Percentiles rank a stretch among this genome's conserved stretches.
These are phyloP conservation scores for Lissocephala sabroskyi DNA, from an alignment of 2,888 invertebrate species.

Conservation along the genomic window DNA sequence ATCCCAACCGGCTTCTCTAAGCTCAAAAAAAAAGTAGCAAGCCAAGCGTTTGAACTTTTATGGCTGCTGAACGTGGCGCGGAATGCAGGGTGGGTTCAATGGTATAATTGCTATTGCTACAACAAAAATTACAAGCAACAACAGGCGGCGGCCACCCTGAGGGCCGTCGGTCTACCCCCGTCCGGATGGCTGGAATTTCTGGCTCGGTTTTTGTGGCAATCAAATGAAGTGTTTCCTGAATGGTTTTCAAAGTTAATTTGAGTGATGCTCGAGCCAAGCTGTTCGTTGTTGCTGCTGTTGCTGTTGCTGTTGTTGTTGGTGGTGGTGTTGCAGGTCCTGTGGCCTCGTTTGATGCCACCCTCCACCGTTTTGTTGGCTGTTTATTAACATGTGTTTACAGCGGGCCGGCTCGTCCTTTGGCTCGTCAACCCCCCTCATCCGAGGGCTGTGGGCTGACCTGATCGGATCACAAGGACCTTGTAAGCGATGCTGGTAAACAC, in stretches of 20 bases:
- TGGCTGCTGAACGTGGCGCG: conserved; percentile 39
- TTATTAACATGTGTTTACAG: conserved; percentile 67
- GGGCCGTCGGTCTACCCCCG: neutral
- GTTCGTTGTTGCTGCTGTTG: conserved; percentile 13
- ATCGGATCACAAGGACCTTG: neutral
- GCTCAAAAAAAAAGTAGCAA: too few species aligned
- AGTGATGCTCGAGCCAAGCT: conserved; percentile 63
- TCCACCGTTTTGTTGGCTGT: conserved; percentile 43
- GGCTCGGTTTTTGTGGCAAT: conserved; percentile 63
- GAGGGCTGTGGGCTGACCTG: conserved; percentile 14
- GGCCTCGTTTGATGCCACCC: neutral
- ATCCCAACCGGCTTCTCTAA: conserved; percentile 37
- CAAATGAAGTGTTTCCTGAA: conserved; percentile 72
- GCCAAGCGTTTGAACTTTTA: conserved; percentile 68
- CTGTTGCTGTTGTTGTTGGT: conserved; percentile 43
- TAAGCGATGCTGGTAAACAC: conserved; percentile 65
- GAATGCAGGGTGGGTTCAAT: conserved; percentile 31
- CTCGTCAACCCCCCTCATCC: conserved; percentile 64
- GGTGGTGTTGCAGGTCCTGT: conserved; percentile 46
- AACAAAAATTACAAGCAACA: conserved; percentile 62
- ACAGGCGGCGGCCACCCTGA: conserved; percentile 19
- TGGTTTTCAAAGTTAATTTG: conserved; percentile 71
- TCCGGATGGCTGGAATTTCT: conserved; percentile 1
- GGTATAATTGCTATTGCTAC: conserved; percentile 69
- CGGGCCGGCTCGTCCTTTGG: too few species aligned